phyloP scores from a whole-genome alignment of 2,888 invertebrate species.

The Malthinus seriepunctatus region DNA sequence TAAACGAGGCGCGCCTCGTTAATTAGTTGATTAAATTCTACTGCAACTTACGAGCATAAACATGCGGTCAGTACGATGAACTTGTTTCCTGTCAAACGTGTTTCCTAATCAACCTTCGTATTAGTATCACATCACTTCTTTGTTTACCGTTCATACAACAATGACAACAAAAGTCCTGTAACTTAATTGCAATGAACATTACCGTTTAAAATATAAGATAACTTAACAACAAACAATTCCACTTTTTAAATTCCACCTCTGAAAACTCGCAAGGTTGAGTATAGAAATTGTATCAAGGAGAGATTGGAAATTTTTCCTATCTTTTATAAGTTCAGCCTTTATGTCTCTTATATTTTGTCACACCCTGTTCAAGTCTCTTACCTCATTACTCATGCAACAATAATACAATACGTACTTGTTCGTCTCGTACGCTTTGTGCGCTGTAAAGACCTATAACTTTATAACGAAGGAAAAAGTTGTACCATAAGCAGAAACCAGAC shows the following conservation, averaged over 20 bases:
- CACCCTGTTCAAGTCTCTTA: too few species aligned
- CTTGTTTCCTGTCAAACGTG: conserved; percentile 37
- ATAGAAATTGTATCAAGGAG: too few species aligned
- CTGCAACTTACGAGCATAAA: conserved; percentile 21
- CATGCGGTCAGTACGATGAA: conserved; percentile 33
- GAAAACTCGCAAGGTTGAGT: too few species aligned
- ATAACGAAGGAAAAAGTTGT: conserved; percentile 1
- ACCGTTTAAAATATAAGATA: background rate
- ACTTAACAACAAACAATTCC: background rate
- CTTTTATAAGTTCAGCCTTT: too few species aligned
- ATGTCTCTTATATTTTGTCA: too few species aligned
- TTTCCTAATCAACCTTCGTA: conserved; percentile 33
- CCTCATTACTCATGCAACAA: too few species aligned
- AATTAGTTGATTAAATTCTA: conserved; percentile 27
- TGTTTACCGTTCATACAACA: conserved; percentile 9
- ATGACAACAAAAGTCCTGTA: conserved; percentile 3
- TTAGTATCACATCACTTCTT: conserved; percentile 31
- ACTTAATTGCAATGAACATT: conserved; percentile 6
- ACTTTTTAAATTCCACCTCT: background rate
- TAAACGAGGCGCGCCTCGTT: conserved; percentile 11
- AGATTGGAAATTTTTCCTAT: too few species aligned
- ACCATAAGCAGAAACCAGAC: conserved; percentile 29
- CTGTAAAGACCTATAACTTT: too few species aligned
- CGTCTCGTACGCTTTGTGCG: too few species aligned
- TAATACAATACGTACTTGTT: too few species aligned